Evolutionary conservation across 1,140 invertebrate genomes (phyloP), one percentile per base, ranked within the genome.

Genomic region (Brachionus plicatilis): DNA sequence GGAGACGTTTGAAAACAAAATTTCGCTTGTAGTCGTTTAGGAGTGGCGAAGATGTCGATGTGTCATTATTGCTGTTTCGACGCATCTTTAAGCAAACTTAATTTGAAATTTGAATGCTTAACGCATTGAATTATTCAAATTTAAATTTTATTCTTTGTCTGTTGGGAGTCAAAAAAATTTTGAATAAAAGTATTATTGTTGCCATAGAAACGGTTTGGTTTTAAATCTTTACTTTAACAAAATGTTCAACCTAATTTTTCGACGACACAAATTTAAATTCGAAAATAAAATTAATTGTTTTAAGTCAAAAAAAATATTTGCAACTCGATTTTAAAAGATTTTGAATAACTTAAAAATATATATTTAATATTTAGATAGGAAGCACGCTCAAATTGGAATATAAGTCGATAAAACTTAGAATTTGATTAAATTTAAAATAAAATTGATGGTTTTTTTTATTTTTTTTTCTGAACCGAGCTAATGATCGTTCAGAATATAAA

Each of bases 1-100:
- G 87, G 47, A 90, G 86, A 53, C 90, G 85, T 78, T 89, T 89
- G 43, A 86, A 86, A 11, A 91, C 87, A 85, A 90, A 91, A 66
- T 88, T 86, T 66, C 87, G 87, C 85, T 90, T 90, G 83, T 90
- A 90, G 45, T 90, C 89, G 86, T 90, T 91, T 29, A 91, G 85
- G 37, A 91, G 84, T n/a, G 90, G 90, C 2, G 79, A 60, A 17
- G 53, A 80, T 60, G 76, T 60, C 8, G 76, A 78, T 68, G 66
- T 8, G 17, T 72, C 68, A 43, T 9, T 60, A 20, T 11, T 14
- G 37, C 41, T 72, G 17, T 72, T 43, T 43, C 37, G 68, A 14
- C 9, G 14, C 68, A 72, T 72, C 20, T 14, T 43, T 70, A 53
- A 6, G 11, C 12, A 20, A 8, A 27, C 2, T 20, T 60, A 20